Percentiles rank a stretch among this genome's conserved stretches.
phyloP scores from a whole-genome alignment of 2,888 invertebrate genomes.

The Mylabris sibirica region DNA sequence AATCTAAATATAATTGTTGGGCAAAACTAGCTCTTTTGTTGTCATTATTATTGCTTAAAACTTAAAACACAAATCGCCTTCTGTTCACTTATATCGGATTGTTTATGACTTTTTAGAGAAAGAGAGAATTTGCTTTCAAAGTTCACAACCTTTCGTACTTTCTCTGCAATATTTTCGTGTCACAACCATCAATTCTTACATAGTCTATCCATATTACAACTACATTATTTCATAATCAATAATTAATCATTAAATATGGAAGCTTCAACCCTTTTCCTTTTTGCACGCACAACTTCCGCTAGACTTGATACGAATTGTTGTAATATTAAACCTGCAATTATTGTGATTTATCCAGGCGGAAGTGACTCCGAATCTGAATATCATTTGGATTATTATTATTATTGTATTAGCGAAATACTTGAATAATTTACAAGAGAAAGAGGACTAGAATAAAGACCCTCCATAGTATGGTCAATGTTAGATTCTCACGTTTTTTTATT shows the following conservation, averaged over 20 bases:
- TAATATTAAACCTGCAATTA: neutral
- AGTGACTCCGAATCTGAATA: neutral
- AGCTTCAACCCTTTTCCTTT: neutral
- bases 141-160: conserved; percentile 8
- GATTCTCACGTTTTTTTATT: conserved; percentile 1
- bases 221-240: conserved; percentile 10
- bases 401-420: neutral
- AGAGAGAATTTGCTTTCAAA: conserved; percentile 12
- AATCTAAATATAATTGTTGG: conserved; percentile 10
- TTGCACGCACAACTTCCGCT: neutral
- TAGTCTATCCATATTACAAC: neutral
- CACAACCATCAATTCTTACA: neutral
- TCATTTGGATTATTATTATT: neutral
- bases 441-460: neutral
- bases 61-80: too few relatives aligned
- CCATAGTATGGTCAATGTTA: neutral
- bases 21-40: neutral
- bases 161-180: conserved; percentile 14
- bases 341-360: conserved; percentile 6
- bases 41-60: too few relatives aligned
- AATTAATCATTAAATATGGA: neutral
- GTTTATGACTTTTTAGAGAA: neutral
- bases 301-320: neutral
- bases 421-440: neutral
- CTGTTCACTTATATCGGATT: too few relatives aligned